Conservation (phyloP, 2,113 vertebrate species). For the Procavia capensis region DNA sequence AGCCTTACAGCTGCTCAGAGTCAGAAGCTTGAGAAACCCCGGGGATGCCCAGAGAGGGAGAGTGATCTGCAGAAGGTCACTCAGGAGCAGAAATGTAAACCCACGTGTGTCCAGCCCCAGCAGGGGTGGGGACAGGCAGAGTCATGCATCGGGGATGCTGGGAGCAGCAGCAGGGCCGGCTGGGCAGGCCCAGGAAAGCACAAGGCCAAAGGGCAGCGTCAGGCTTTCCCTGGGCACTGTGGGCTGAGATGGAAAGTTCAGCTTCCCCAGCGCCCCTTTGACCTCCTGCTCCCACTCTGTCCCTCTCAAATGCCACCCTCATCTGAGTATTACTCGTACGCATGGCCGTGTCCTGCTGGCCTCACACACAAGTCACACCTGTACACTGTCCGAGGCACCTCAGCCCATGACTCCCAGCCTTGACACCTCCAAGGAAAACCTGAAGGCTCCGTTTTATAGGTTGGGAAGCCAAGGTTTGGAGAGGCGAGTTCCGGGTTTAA, state of each 20-base stretch:
- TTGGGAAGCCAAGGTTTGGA: neutral
- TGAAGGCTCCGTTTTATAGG: neutral
- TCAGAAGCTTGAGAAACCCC: fast-evolving
- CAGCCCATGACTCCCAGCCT: neutral
- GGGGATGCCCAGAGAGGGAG: neutral
- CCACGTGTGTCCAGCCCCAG: neutral
- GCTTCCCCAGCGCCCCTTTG: neutral
- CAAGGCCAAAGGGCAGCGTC: no score
- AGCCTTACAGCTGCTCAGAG: fast-evolving
- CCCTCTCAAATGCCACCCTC: neutral
- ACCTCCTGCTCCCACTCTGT: neutral
- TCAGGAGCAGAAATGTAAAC: fast-evolving
- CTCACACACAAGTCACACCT: neutral
- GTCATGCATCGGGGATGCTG: fast-evolving
- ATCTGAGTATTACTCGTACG: fast-evolving
- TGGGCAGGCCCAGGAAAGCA: fast-evolving
- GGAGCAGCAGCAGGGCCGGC: fast-evolving
- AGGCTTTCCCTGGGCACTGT: fast-evolving
- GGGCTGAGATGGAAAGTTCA: neutral
- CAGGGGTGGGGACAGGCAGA: fast-evolving
- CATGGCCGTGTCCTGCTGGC: fast-evolving
- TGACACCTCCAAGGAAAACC: neutral
- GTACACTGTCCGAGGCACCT: neutral
- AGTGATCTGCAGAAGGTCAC: neutral
- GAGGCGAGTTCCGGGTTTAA: neutral